Conservation (phyloP, 1,140 invertebrate species). For the Camponotus vicinus region DNA sequence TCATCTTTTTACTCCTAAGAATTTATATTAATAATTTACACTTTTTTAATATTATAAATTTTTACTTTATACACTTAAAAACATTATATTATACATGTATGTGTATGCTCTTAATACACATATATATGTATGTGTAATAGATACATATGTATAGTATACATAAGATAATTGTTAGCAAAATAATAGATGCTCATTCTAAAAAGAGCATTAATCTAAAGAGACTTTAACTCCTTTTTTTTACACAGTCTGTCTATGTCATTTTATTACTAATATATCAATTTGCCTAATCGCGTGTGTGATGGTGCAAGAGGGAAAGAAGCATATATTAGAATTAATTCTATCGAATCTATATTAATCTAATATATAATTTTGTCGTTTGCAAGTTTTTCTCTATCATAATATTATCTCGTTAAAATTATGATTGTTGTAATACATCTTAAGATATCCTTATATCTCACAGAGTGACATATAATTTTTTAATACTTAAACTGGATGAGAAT, state of each 20-base stretch:
- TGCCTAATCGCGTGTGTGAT: constrained; percentile 1
- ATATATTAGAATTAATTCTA: constrained; percentile 21
- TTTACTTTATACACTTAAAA: background rate
- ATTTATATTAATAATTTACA: background rate
- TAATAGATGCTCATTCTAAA: background rate
- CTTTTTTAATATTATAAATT: no score
- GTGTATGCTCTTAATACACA: no score
- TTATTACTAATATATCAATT: background rate
- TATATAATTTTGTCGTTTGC: constrained; percentile 22
- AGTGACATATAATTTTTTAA: background rate
- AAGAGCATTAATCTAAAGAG: background rate
- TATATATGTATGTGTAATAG: no score
- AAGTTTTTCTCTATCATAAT: constrained; percentile 16
- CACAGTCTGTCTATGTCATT: background rate
- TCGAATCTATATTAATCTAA: background rate
- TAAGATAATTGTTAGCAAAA: background rate
- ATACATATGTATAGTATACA: background rate
- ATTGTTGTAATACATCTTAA: constrained; percentile 15
- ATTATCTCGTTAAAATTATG: constrained; percentile 54
- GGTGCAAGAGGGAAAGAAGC: constrained; percentile 30
- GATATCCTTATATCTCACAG: background rate
- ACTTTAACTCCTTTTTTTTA: background rate
- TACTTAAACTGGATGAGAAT: background rate
- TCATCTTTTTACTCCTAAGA: background rate
- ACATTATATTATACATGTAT: no score